Evolutionary conservation across 2,113 vertebrate genomes (phyloP), one percentile per base, ranked within the genome.

Genomic region (Heterocephalus glaber): DNA sequence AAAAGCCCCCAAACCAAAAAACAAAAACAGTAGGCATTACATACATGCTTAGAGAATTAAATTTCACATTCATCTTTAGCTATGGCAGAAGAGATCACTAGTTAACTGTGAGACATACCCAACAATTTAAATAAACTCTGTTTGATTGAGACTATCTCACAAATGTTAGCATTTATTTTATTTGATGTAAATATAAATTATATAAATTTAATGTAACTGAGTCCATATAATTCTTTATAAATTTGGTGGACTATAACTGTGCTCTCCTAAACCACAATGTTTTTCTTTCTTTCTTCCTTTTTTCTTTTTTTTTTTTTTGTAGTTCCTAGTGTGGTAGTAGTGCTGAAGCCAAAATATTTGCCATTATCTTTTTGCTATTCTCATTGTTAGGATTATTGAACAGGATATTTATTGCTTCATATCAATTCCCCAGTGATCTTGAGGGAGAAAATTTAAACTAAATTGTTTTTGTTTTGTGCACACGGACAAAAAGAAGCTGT

Each of bases 381-480:
- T 63, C 24, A 38, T 20, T 90, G 22, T 58, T 38, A 91, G 13
- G 35, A 74, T 68, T 80, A 68, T 47, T 89, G 19, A 58, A 6
- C 20, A 28, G 70, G 35, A 17, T 56, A 44, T 70, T 68, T 56
- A 79, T 61, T 76, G 61, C 28, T 95, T 94, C 16, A 68, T 94
- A 56, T 93, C 58, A 72, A 68, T 41, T 30, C 20, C 58, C 35
- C 74, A 19, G 30, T 66, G 20, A 35, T 87, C 28, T 49, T 70
- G 44, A 90, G 54, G 58, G 41, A 92, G 49, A 86, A 83, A 92
- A 84, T 58, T 76, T 94, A 49, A 93, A 68, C 4, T 30, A 80
- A 80, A 60, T 49, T 52, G 3, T 60, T 83, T 85, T 26, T 72
- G 58, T 90, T 28, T 74, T 90, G 10, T 3, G 61, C 41, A 74